Percentiles rank a stretch among this genome's conserved stretches.
Evolutionary conservation across 2,888 invertebrate species (phyloP).

Genomic region (Actias luna): DNA sequence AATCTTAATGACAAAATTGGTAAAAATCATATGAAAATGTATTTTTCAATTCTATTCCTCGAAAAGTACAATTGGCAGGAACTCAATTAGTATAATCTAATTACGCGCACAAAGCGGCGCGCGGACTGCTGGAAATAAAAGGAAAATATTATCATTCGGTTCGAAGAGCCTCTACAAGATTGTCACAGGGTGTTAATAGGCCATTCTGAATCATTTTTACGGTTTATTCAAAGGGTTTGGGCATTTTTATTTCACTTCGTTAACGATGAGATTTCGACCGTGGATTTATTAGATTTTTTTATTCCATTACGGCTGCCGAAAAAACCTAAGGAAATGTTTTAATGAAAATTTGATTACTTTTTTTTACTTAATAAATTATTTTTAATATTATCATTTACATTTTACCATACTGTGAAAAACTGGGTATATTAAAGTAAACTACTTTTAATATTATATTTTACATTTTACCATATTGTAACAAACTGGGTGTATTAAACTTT

Average conservation of each 20-base stretch:
- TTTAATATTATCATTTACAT: neutral
- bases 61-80: slow-evolving; percentile 49
- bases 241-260: slow-evolving; percentile 71
- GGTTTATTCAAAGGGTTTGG: slow-evolving; percentile 69
- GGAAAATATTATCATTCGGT: slow-evolving; percentile 71
- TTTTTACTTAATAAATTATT: neutral
- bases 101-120: slow-evolving; percentile 52
- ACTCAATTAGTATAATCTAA: slow-evolving; percentile 69
- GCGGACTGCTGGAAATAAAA: slow-evolving; percentile 65
- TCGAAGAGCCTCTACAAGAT: slow-evolving; percentile 59
- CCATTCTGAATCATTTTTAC: slow-evolving; percentile 67
- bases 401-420: too few species aligned
- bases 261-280: slow-evolving; percentile 58
- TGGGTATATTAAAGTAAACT: too few species aligned
- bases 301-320: slow-evolving; percentile 43
- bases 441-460: too few species aligned
- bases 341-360: neutral
- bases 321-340: slow-evolving; percentile 25
- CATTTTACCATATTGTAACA: too few species aligned
- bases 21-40: slow-evolving; percentile 25
- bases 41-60: slow-evolving; percentile 46
- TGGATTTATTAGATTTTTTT: slow-evolving; percentile 62
- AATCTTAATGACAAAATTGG: slow-evolving; percentile 12
- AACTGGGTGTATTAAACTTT: too few species aligned
- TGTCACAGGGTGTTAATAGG: slow-evolving; percentile 72